Conservation (phyloP, 2,113 vertebrate genomes). For the Serranochromis macrocephalus region DNA sequence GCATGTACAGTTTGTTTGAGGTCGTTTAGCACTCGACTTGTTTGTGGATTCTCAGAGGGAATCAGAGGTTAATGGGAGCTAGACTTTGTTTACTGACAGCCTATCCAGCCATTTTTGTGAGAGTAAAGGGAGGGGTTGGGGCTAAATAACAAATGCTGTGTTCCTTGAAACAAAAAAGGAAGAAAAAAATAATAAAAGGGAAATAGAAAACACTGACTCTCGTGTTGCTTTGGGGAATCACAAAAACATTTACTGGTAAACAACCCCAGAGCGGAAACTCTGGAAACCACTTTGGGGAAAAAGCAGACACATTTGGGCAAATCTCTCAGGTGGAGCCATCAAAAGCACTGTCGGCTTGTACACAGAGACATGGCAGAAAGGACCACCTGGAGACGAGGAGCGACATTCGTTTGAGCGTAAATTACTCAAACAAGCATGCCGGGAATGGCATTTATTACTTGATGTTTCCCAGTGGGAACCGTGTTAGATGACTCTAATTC, state of each 20-base stretch:
- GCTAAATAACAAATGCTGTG: conserved; percentile 4
- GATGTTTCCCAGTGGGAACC: conserved; percentile 55
- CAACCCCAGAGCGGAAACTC: conserved; percentile 60
- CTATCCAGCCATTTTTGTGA: conserved; percentile 19
- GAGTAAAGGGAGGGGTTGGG: neutral
- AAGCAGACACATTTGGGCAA: conserved; percentile 62
- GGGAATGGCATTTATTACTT: conserved; percentile 55
- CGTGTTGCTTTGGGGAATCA: conserved; percentile 47
- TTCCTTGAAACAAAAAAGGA: neutral
- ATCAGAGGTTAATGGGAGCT: conserved; percentile 62
- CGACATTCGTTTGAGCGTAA: conserved; percentile 62
- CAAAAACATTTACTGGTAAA: conserved; percentile 68
- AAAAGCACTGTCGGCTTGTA: conserved; percentile 53
- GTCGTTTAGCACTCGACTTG: conserved; percentile 27
- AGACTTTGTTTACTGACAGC: conserved; percentile 56
- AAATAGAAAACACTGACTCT: conserved; percentile 6
- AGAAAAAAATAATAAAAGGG: neutral
- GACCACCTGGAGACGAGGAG: conserved; percentile 69
- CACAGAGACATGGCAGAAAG: conserved; percentile 48
- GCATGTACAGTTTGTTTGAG: conserved; percentile 37
- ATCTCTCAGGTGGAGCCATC: conserved; percentile 73
- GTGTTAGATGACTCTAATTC: conserved; percentile 44
- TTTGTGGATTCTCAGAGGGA: conserved; percentile 58
- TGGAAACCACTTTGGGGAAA: conserved; percentile 45
- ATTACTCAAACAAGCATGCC: conserved; percentile 68